Conservation (phyloP, 2,888 invertebrate species). For the Leucania comma region DNA sequence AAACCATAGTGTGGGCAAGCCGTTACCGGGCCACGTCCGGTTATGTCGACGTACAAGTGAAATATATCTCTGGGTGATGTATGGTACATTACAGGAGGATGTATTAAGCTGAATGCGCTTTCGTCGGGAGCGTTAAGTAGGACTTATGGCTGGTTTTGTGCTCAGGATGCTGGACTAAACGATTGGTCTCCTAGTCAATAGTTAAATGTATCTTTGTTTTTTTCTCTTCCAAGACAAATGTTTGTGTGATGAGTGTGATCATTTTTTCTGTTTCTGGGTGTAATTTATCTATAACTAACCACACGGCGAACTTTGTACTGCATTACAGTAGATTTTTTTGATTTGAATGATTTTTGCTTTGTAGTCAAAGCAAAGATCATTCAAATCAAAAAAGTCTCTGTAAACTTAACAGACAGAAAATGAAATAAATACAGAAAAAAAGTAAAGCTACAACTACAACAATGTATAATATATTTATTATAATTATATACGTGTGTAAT, state of each 20-base stretch:
- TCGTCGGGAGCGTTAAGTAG: constrained; percentile 44
- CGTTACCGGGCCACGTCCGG: constrained; percentile 49
- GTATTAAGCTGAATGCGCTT: constrained; percentile 49
- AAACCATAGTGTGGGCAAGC: constrained; percentile 23
- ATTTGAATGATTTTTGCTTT: too few relatives aligned
- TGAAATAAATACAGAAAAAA: not conserved
- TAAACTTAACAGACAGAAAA: not conserved
- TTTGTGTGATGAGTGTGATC: too few relatives aligned
- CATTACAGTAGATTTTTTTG: too few relatives aligned
- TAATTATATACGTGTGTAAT: constrained; percentile 9
- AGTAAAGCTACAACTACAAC: not conserved
- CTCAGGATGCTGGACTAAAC: not conserved
- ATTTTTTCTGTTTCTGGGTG: too few relatives aligned
- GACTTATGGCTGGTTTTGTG: constrained; percentile 26
- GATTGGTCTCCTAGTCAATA: not conserved
- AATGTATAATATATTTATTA: too few relatives aligned
- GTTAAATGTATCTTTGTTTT: not conserved
- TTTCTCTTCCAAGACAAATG: not conserved
- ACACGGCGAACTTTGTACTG: too few relatives aligned
- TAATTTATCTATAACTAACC: too few relatives aligned
- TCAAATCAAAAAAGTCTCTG: too few relatives aligned
- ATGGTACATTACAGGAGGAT: constrained; percentile 51
- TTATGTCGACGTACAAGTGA: constrained; percentile 50
- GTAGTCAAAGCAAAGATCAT: too few relatives aligned
- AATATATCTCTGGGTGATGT: constrained; percentile 57